Evolutionary conservation across 2,113 vertebrate species (phyloP).

Genomic region (Campylomormyrus tamandua): DNA sequence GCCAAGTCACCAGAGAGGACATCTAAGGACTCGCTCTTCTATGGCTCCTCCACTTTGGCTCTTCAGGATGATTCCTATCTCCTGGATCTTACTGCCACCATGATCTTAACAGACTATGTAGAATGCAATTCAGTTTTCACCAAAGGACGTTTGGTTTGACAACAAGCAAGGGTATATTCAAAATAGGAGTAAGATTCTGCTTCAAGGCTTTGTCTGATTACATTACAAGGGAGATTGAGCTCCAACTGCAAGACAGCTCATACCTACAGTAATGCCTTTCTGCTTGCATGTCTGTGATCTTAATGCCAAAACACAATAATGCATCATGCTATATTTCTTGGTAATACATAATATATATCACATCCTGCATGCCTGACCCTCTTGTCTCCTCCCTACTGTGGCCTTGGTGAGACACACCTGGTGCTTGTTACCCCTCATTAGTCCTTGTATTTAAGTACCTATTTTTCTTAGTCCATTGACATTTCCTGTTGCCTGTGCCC

Average conservation of each 20-base stretch:
- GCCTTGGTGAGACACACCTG: neutral
- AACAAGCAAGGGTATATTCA: neutral
- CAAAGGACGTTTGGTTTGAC: neutral
- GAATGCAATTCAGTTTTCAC: neutral
- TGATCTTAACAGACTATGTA: neutral
- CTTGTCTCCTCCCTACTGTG: neutral
- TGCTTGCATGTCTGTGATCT: neutral
- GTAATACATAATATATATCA: neutral
- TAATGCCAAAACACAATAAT: neutral
- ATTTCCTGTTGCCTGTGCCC: neutral
- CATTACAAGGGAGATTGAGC: neutral
- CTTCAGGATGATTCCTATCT: constrained; percentile 2
- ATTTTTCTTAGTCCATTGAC: neutral
- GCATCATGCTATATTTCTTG: neutral
- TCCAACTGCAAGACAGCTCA: neutral
- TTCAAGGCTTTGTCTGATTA: neutral
- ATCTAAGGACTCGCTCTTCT: constrained; percentile 1
- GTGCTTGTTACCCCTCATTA: neutral
- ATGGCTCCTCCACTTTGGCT: neutral
- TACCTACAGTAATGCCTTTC: neutral
- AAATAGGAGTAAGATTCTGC: neutral
- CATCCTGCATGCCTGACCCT: neutral
- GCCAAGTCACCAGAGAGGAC: neutral
- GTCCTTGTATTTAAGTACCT: too few relatives aligned
- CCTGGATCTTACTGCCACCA: neutral